Conservation (phyloP, 2,888 invertebrate genomes). For the Drosophila prolongata region DNA sequence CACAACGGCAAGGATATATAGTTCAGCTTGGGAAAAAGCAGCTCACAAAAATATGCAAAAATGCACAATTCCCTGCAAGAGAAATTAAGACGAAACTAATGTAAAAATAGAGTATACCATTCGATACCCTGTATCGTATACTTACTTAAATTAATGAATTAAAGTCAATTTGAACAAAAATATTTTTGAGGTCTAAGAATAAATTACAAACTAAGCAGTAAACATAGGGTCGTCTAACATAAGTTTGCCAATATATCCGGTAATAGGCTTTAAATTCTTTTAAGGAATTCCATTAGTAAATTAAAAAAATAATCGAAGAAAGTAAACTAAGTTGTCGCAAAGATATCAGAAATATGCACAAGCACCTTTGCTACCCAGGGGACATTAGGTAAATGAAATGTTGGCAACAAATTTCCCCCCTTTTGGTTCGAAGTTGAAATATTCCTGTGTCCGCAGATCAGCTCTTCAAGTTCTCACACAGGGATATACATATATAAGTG, state of each 20-base stretch:
- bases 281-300: background rate
- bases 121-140: background rate
- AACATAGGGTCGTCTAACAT: too few relatives aligned
- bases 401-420: conserved; percentile 24
- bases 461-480: conserved; percentile 36
- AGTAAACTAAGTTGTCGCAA: background rate
- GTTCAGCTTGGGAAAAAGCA: conserved; percentile 2
- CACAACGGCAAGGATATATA: background rate
- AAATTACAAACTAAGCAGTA: too few relatives aligned
- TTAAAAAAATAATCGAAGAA: background rate
- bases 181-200: too few relatives aligned
- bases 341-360: background rate
- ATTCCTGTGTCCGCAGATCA: conserved; percentile 34
- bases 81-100: background rate
- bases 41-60: background rate
- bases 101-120: background rate
- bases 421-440: conserved; percentile 32
- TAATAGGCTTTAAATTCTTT: too few relatives aligned
- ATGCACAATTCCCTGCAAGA: background rate
- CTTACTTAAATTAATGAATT: too few relatives aligned
- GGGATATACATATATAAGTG: background rate
- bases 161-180: too few relatives aligned
- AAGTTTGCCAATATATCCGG: too few relatives aligned
- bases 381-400: conserved; percentile 44
- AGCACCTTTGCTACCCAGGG: conserved; percentile 19